Base-by-base conservation (phyloP, 2,888 invertebrate genomes). In the Allolobophora icterica region DNA sequence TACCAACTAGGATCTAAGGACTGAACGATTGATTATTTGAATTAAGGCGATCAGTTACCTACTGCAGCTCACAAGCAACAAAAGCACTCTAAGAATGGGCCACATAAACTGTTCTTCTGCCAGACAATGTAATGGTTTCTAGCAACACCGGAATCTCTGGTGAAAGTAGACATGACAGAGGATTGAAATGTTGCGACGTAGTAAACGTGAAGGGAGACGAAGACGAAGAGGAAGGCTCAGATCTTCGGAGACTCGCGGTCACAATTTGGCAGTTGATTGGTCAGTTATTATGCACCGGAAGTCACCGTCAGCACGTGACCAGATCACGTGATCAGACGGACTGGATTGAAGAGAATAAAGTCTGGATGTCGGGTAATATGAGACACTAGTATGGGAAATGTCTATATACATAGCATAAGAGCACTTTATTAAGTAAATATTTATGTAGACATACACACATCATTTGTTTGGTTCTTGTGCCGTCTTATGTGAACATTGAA, bases 221-320 rank as follows among this genome's bases (percentile, higher is more conserved):
- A 71, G 71, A 71, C n/a, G 71, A n/a, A 71, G 30, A 71, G 71
- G 52, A 71, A n/a, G 71, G 71, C 71, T 71, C n/a, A n/a, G 71
- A 71, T 71, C 71, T 52, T 71, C 71, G 71, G 71, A 71, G n/a
- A 71, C 30, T 71, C 6, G n/a, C n/a, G n/a, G 71, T 71, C 30
- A 71, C 71, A 71, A 71, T 71, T n/a, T 71, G 71, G 30, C 71
- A 71, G 71, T n/a, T 71, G 71, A 71, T 71, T 71, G 71, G 71
- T 71, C 71, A 30, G 71, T 71, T 71, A 71, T 71, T 71, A 71
- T 71, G 71, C 71, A 71, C 71, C 71, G 71, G 71, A 71, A 71
- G 71, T 71, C 71, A 71, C 71, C 71, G 71, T 71, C 71, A 71
- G 71, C 71, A 30, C 71, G 71, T 71, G 71, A 71, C 71, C 11